These are phyloP conservation scores for Oncorhynchus masou DNA, from an alignment of 2,113 vertebrate species.

Conservation along the genomic window DNA sequence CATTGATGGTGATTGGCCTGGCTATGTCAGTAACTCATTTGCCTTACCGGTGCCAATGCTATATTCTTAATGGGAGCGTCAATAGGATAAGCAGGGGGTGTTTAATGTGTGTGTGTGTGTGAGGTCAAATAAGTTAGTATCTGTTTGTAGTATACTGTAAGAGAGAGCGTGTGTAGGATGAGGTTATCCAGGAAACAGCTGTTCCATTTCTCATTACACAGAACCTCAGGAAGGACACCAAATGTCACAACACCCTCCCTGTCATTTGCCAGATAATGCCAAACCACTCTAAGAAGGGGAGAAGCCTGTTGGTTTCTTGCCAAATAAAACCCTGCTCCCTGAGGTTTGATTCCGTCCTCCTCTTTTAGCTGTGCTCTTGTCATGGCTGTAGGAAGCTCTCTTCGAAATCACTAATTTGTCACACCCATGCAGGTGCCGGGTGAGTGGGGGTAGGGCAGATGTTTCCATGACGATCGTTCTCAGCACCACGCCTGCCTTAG, in stretches of 20 bases:
- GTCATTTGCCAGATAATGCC: conserved; percentile 17
- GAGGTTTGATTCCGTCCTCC: too few relatives aligned
- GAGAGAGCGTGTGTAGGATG: too few relatives aligned
- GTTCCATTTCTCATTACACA: conserved; percentile 40
- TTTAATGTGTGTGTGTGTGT: too few relatives aligned
- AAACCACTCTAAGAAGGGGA: conserved; percentile 7
- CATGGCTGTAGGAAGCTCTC: too few relatives aligned
- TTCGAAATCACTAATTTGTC: neutral
- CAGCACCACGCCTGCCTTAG: too few relatives aligned
- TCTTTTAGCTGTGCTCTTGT: neutral
- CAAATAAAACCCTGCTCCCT: neutral
- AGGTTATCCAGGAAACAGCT: conserved; percentile 54
- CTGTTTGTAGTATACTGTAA: conserved; percentile 24
- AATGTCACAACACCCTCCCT: conserved; percentile 1
- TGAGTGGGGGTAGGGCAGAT: neutral
- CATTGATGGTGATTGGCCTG: too few relatives aligned
- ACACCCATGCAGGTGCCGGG: neutral
- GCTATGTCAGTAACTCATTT: too few relatives aligned
- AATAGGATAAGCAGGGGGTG: too few relatives aligned
- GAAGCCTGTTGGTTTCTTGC: neutral
- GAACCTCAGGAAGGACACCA: neutral
- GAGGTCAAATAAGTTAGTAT: too few relatives aligned
- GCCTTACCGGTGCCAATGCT: too few relatives aligned
- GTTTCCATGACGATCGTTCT: neutral
- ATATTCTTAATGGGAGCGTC: too few relatives aligned